Evolutionary conservation across 2,888 invertebrate genomes (phyloP).

Genomic region (Leucophenga montana): DNA sequence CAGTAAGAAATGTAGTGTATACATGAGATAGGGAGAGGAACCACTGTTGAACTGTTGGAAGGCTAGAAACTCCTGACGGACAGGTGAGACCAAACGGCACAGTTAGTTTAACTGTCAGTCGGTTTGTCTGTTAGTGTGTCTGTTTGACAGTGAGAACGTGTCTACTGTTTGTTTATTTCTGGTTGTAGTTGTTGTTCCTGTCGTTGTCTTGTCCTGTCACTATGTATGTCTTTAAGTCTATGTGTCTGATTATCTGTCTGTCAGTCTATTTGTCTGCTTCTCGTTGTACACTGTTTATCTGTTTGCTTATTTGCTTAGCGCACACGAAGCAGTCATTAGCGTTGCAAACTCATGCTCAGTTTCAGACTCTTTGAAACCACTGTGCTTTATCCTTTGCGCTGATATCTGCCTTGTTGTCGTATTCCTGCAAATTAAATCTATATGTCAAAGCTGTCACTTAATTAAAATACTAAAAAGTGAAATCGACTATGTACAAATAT

Average conservation of each 20-base stretch:
- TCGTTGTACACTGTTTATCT: slow-evolving; percentile 42
- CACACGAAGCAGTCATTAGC: slow-evolving; percentile 39
- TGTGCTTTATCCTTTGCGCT: slow-evolving; percentile 32
- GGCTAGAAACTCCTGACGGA: background rate
- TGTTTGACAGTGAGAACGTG: background rate
- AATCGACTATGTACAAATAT: slow-evolving; percentile 31
- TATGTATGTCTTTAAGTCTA: slow-evolving; percentile 54
- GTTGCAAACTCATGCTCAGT: slow-evolving; percentile 42
- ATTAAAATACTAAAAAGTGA: slow-evolving; percentile 65
- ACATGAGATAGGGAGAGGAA: background rate
- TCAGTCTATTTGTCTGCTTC: slow-evolving; percentile 26
- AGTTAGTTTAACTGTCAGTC: background rate
- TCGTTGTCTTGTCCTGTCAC: background rate
- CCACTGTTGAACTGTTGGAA: background rate
- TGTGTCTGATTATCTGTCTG: slow-evolving; percentile 28
- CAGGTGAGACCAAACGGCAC: background rate
- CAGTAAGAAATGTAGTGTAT: too few species aligned
- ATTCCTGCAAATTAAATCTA: slow-evolving; percentile 26
- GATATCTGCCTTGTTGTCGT: slow-evolving; percentile 38
- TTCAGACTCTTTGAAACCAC: slow-evolving; percentile 53
- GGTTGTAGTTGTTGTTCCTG: slow-evolving; percentile 1
- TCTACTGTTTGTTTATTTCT: background rate
- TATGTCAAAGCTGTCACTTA: slow-evolving; percentile 53
- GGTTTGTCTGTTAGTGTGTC: background rate
- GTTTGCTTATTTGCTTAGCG: slow-evolving; percentile 57